Percentiles rank a stretch among this genome's conserved stretches.
phyloP scores from a whole-genome alignment of 2,888 invertebrate genomes.

The Phorcus lineatus region DNA sequence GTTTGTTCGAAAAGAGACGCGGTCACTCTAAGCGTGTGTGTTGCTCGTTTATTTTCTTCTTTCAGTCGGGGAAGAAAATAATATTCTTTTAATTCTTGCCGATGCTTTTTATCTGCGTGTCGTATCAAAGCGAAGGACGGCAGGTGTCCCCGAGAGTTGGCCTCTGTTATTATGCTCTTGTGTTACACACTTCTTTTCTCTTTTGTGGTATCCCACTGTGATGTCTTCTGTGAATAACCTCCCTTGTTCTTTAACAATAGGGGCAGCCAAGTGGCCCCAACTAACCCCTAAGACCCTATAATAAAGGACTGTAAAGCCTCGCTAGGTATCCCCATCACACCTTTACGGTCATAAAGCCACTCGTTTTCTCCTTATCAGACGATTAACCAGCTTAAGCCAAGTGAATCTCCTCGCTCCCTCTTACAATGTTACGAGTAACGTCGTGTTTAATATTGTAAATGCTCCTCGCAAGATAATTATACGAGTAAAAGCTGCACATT shows the following conservation, averaged over 20 bases:
- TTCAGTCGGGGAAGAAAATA: not conserved
- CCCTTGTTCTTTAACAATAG: constrained; percentile 1
- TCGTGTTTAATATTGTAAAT: not conserved
- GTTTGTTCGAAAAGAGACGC: not conserved
- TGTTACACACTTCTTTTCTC: constrained; percentile 6
- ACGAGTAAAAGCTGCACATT: no score
- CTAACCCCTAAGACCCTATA: not conserved
- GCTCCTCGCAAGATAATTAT: no score
- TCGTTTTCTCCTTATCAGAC: not conserved
- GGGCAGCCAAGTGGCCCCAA: not conserved
- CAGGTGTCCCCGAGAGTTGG: not conserved
- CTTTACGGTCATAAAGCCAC: not conserved
- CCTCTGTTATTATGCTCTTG: not conserved
- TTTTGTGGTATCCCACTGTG: constrained; percentile 13
- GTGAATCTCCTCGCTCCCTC: not conserved
- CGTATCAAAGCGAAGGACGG: not conserved
- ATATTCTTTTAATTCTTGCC: constrained; percentile 10
- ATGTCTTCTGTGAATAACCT: not conserved
- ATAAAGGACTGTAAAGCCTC: not conserved
- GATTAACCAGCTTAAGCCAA: not conserved
- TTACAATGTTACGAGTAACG: not conserved
- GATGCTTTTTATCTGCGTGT: constrained; percentile 1
- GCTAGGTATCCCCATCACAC: not conserved
- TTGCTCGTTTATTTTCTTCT: constrained; percentile 10
- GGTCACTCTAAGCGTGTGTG: not conserved